phyloP scores from a whole-genome alignment of 2,888 invertebrate species.

The Rhorus exstirpatorius region DNA sequence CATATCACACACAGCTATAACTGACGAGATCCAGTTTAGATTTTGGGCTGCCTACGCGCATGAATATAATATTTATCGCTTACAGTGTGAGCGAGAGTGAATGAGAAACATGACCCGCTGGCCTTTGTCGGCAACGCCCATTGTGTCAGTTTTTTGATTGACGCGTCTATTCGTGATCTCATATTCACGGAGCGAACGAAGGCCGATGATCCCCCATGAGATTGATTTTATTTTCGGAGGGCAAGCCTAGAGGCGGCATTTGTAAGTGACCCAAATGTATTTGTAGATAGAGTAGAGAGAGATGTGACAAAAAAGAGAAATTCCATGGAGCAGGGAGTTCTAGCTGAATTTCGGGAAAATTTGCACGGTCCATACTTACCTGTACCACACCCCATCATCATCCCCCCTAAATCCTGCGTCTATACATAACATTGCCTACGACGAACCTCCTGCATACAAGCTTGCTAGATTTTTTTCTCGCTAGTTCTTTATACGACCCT shows the following conservation, averaged over 20 bases:
- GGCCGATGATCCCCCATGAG: background rate
- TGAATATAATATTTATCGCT: conserved; percentile 41
- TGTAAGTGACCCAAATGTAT: conserved; percentile 41
- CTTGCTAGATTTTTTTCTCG: conserved; percentile 20
- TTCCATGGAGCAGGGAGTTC: no score
- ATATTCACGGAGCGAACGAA: background rate
- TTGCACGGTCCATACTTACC: no score
- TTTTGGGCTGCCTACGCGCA: conserved; percentile 11
- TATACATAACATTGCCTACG: no score
- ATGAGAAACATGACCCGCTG: background rate
- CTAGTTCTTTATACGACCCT: background rate
- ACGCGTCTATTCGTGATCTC: conserved; percentile 13
- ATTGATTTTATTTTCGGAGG: no score
- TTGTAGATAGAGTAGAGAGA: background rate
- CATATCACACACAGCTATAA: conserved; percentile 28
- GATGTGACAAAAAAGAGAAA: no score
- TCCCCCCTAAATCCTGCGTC: no score
- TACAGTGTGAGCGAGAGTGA: background rate
- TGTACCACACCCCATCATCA: no score
- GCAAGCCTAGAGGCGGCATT: background rate
- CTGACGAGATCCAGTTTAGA: conserved; percentile 25
- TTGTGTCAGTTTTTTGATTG: conserved; percentile 38
- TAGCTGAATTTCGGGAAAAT: no score
- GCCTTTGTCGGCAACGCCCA: background rate
- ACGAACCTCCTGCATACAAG: background rate